These are phyloP conservation scores for Agapostemon virescens DNA, from an alignment of 2,888 invertebrate genomes.

Conservation along the genomic window DNA sequence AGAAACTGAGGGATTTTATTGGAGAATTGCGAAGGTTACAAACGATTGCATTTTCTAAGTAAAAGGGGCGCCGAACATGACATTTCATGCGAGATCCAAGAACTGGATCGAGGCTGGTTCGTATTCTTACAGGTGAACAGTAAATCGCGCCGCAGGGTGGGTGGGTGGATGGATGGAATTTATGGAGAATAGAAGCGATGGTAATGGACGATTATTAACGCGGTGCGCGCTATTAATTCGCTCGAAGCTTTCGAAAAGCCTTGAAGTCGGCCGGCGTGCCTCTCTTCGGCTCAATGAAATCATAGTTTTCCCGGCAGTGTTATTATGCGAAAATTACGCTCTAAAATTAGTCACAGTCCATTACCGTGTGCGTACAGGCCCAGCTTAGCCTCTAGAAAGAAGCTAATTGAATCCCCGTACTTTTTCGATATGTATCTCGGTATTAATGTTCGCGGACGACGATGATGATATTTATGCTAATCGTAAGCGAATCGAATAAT, in stretches of 20 bases:
- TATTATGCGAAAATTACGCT: constrained; percentile 70
- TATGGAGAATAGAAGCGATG: constrained; percentile 66
- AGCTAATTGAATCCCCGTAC: constrained; percentile 35
- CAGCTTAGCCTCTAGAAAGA: constrained; percentile 18
- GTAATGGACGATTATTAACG: constrained; percentile 67
- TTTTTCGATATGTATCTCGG: constrained; percentile 59
- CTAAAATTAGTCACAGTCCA: constrained; percentile 71
- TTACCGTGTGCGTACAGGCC: constrained; percentile 51
- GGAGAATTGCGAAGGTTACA: neutral
- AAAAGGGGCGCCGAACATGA: neutral
- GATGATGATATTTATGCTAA: constrained; percentile 56
- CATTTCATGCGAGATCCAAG: neutral
- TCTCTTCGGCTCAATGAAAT: constrained; percentile 70
- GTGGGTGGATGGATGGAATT: constrained; percentile 63
- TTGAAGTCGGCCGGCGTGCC: constrained; percentile 68
- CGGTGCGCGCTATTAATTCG: constrained; percentile 71
- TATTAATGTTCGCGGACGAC: constrained; percentile 39
- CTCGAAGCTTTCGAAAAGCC: constrained; percentile 76
- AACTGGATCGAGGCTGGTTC: constrained; percentile 47
- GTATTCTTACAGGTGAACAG: constrained; percentile 53
- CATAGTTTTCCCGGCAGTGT: constrained; percentile 67
- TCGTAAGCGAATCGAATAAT: constrained; percentile 57
- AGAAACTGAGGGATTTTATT: neutral
- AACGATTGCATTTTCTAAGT: neutral
- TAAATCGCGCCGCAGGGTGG: constrained; percentile 48